A percentile compares a stretch with the other conserved stretches of the same genome.
Conservation (phyloP, 1,140 invertebrate species). For the Ceratoteleas bidentatus region DNA sequence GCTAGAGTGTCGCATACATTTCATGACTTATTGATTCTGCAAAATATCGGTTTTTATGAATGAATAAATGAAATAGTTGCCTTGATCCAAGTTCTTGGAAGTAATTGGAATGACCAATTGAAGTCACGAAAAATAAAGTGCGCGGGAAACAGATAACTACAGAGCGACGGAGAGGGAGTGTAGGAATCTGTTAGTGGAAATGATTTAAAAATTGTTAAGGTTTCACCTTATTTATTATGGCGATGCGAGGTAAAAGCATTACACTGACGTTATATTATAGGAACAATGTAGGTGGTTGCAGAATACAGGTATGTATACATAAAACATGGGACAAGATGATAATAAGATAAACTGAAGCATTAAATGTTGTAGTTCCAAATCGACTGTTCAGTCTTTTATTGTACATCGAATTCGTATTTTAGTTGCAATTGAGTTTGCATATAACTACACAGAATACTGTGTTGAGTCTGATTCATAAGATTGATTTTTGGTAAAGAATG, state of each 20-base stretch:
- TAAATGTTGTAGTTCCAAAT: slow-evolving; percentile 44
- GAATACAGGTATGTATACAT: slow-evolving; percentile 46
- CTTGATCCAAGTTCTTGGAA: slow-evolving; percentile 42
- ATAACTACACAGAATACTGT: slow-evolving; percentile 31
- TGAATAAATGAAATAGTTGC: slow-evolving; percentile 32
- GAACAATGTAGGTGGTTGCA: slow-evolving; percentile 56
- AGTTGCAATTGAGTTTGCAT: slow-evolving; percentile 11
- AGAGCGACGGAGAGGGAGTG: slow-evolving; percentile 2
- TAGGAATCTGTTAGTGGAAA: no score
- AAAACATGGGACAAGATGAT: slow-evolving; percentile 50
- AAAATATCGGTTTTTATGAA: slow-evolving; percentile 41
- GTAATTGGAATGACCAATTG: slow-evolving; percentile 53
- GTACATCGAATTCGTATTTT: slow-evolving; percentile 13
- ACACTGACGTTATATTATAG: slow-evolving; percentile 47
- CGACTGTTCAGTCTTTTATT: slow-evolving; percentile 29
- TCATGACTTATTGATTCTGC: slow-evolving; percentile 16
- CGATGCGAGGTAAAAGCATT: slow-evolving; percentile 48
- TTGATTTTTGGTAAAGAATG: slow-evolving; percentile 40
- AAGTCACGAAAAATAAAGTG: slow-evolving; percentile 10
- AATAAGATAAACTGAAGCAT: slow-evolving; percentile 57
- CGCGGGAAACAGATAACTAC: not conserved
- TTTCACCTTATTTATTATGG: slow-evolving; percentile 58
- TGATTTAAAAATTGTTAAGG: slow-evolving; percentile 54
- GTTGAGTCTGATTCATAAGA: slow-evolving; percentile 41
- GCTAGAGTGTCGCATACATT: slow-evolving; percentile 23